Conservation (phyloP, 92 coral and sea anemone species). For the Desmophyllum pertusum region DNA sequence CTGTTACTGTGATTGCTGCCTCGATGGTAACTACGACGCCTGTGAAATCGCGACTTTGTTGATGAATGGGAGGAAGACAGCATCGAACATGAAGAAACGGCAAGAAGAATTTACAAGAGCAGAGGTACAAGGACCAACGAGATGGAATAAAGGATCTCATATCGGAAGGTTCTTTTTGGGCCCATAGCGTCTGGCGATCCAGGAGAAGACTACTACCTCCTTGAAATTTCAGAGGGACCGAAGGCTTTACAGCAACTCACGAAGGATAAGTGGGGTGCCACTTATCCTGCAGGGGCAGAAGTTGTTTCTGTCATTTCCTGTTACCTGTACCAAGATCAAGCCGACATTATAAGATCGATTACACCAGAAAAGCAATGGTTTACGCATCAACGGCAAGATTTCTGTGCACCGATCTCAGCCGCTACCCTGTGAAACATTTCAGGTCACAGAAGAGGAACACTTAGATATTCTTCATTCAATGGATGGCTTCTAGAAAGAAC, state of each 20-base stretch:
- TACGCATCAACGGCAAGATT: constrained; percentile 23
- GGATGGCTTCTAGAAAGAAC: too few species aligned
- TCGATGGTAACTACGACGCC: neutral
- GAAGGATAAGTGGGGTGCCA: constrained; percentile 3
- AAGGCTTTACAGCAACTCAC: neutral
- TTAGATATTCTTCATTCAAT: too few species aligned
- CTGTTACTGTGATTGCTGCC: constrained; percentile 4
- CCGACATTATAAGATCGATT: constrained; percentile 3
- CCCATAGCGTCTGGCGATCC: constrained; percentile 23
- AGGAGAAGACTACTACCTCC: constrained; percentile 20
- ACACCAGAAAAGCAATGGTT: constrained; percentile 10
- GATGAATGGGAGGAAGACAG: constrained; percentile 13
- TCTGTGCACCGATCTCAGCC: constrained; percentile 21
- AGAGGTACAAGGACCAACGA: constrained; percentile 4
- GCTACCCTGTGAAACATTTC: too few species aligned
- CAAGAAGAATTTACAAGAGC: constrained; percentile 9
- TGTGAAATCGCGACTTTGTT: constrained; percentile 8
- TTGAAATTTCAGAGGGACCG: constrained; percentile 2
- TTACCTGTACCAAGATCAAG: neutral
- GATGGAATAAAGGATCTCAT: constrained; percentile 7
- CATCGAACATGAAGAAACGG: neutral
- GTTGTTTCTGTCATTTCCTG: too few species aligned
- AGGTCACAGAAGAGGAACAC: too few species aligned
- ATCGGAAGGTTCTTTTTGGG: neutral
- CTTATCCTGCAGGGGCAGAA: constrained; percentile 13